A percentile compares a stretch with the other conserved stretches of the same genome.
Evolutionary conservation across 2,113 vertebrate species (phyloP).

Genomic region (Melanerpes formicivorus): DNA sequence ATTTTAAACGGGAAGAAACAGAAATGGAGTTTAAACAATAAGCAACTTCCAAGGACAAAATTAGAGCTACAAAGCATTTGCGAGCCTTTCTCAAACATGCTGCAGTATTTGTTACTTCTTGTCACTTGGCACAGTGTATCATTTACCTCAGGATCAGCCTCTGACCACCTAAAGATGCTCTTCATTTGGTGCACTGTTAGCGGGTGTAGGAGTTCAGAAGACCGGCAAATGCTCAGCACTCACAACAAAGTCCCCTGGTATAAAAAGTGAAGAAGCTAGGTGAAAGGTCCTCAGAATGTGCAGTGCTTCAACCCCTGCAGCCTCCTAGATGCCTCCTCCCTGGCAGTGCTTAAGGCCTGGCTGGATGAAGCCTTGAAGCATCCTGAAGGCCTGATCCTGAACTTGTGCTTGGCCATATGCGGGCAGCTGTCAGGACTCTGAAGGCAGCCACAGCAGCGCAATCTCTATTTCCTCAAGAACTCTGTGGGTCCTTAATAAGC

Average conservation of each 20-base stretch:
- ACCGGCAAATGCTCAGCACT: not conserved
- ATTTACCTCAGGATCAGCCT: not conserved
- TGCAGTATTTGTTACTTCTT: not conserved
- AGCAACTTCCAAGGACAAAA: not conserved
- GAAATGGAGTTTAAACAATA: not conserved
- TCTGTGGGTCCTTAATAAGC: not conserved
- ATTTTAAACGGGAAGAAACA: not conserved
- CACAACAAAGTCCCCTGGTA: not conserved
- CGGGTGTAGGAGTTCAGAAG: not conserved
- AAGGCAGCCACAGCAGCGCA: fast-evolving
- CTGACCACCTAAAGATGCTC: not conserved
- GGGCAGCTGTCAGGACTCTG: not conserved
- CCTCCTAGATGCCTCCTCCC: too few relatives aligned
- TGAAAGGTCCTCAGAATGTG: not conserved
- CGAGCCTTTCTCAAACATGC: not conserved
- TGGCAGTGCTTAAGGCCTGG: too few relatives aligned
- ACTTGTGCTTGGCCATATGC: fast-evolving
- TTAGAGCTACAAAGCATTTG: not conserved
- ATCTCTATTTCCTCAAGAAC: fast-evolving
- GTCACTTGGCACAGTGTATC: not conserved
- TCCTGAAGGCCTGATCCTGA: fast-evolving
- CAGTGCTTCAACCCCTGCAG: not conserved
- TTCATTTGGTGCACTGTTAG: not conserved
- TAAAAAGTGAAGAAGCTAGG: not conserved
- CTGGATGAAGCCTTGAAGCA: too few relatives aligned